Evolutionary conservation across 2,888 invertebrate genomes (phyloP).

Genomic region (Chaetogeoica ovagalla): DNA sequence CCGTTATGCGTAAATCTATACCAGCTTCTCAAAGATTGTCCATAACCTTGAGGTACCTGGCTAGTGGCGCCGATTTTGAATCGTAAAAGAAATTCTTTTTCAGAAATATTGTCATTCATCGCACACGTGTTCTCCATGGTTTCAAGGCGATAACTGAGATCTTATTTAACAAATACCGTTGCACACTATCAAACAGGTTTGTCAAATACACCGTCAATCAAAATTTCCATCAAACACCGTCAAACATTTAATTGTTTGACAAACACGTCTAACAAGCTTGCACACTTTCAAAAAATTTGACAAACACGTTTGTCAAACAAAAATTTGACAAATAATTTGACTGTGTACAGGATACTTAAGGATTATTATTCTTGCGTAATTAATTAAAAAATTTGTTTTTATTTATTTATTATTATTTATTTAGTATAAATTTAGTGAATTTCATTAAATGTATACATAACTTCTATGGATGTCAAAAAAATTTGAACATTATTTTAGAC

Average conservation of each 20-base stretch:
- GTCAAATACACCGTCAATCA: slow-evolving; percentile 19
- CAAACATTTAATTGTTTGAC: too few relatives aligned
- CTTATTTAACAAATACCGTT: not conserved
- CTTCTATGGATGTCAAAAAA: too few relatives aligned
- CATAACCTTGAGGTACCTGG: slow-evolving; percentile 41
- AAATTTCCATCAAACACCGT: too few relatives aligned
- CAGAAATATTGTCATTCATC: slow-evolving; percentile 26
- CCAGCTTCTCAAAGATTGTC: slow-evolving; percentile 43
- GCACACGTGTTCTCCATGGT: slow-evolving; percentile 12
- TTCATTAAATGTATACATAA: too few relatives aligned
- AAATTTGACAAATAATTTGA: too few relatives aligned
- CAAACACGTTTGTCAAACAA: slow-evolving; percentile 3
- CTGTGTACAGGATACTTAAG: not conserved
- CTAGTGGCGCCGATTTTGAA: slow-evolving; percentile 28
- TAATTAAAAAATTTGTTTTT: too few relatives aligned
- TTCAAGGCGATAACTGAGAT: slow-evolving; percentile 12
- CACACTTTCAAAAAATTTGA: slow-evolving; percentile 7
- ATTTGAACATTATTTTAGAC: too few relatives aligned
- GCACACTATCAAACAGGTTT: slow-evolving; percentile 18
- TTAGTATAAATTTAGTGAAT: too few relatives aligned
- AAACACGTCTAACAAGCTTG: slow-evolving; percentile 12
- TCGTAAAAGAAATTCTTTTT: too few relatives aligned
- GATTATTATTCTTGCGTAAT: too few relatives aligned
- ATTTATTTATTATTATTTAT: too few relatives aligned
- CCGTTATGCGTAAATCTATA: slow-evolving; percentile 33